Percentiles rank a stretch among this genome's conserved stretches.
Conservation (phyloP, 2,888 invertebrate species). For the Drosophila affinis region DNA sequence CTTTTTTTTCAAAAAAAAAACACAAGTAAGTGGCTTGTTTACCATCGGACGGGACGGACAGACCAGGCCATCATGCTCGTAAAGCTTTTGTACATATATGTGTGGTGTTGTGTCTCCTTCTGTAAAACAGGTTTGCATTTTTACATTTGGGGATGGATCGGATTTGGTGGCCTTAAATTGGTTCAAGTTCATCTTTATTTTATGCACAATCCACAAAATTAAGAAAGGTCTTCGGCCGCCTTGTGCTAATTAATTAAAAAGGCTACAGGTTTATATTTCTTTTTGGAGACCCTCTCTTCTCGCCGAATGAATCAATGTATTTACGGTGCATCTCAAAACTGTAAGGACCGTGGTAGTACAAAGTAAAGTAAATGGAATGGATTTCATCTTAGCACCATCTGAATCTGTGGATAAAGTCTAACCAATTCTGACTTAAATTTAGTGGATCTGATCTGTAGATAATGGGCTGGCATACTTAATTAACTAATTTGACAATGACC, state of each 20-base stretch:
- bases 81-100: conserved; percentile 24
- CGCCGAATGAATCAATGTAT: no score
- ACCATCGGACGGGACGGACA: conserved; percentile 44
- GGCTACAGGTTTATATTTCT: conserved; percentile 23
- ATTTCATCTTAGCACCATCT: no score
- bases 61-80: conserved; percentile 9
- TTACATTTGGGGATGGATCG: conserved; percentile 62
- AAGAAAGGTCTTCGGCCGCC: conserved; percentile 50
- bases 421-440: no score
- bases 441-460: no score
- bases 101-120: conserved; percentile 48
- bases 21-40: conserved; percentile 63
- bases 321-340: no score
- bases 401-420: no score
- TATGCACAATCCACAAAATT: conserved; percentile 65
- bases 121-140: conserved; percentile 70
- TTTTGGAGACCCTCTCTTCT: not conserved
- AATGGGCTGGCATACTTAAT: no score
- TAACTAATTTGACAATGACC: no score
- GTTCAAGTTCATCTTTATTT: conserved; percentile 74
- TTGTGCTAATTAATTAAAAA: conserved; percentile 60
- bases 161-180: conserved; percentile 56
- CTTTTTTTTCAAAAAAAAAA: conserved; percentile 24
- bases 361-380: no score
- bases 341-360: no score